Evolutionary conservation across 2,113 vertebrate species (phyloP), one percentile per base, ranked within the genome.

Genomic region (Campylomormyrus numenius): DNA sequence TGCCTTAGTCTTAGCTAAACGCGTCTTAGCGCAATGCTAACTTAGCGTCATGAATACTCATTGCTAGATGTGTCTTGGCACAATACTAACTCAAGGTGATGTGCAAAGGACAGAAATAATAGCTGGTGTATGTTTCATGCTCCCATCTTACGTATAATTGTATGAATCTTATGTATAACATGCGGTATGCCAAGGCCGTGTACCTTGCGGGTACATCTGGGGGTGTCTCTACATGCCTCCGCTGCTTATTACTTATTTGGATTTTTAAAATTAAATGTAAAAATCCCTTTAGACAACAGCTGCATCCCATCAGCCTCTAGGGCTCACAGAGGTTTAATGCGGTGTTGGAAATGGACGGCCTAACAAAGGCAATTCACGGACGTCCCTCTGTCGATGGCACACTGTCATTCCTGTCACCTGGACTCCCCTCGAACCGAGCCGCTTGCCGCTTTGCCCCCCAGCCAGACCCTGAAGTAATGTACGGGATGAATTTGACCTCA

Each of bases 261-360:
- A 88, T 27, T 17, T 39, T 88, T 88, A 0, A 21, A 56, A 56
- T 56, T 6, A 56, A 21, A 56, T 56, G 53, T 56, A 56, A 56
- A 21, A 56, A 56, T 56, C 96, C 96, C 39, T 97, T 98, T 97
- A 97, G 96, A 95, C 96, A 97, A 96, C 97, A 97, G 97, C 96
- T 97, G 96, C 95, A 97, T 93, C 95, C 95, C 94, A 96, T 97
- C 95, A 96, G 93, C 93, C 93, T 93, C 93, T 95, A 95, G 94
- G 95, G 95, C 95, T 96, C 94, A 94, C 94, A 93, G 94, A 96
- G 95, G 95, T 97, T 96, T 96, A 96, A 96, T 94, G 95, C 95
- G 94, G 95, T 96, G 94, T 94, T 95, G 94, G 94, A 94, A 95
- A 95, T 96, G 95, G 96, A 96, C 96, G 96, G 96, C 95, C 92